Base-by-base conservation (phyloP, 1,140 invertebrate species). In the Onthophagus taurus region DNA sequence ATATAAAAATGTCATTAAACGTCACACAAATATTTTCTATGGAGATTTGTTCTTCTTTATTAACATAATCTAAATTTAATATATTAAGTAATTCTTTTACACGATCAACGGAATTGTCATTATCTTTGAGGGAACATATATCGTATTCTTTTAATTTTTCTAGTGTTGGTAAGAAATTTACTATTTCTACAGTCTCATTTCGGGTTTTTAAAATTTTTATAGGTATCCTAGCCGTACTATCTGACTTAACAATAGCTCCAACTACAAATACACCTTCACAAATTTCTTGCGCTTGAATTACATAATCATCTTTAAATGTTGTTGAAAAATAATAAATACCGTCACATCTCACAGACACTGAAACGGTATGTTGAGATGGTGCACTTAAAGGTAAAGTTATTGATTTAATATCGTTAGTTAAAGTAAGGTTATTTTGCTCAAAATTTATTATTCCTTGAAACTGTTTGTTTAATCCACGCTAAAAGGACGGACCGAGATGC, bases 1-100 rank as follows among this genome's bases (percentile, higher is more conserved):
- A 42, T 29, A 45, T 42, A 47, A 57, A 61, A 37, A 59, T 36
- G 42, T 58, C 58, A 8, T 45, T 12, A 48, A 49, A 60, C 44
- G 57, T 61, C 4, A 42, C 49, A 42, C 47, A 55, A 42, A 58
- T 51, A 35, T 42, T 46, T 39, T 49, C 38, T 21, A 51, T 44
- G 11, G 45, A 44, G 16, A 12, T 16, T 37, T 41, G 38, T 52
- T 61, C 55, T 46, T 61, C 51, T 16, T 35, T 4, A 56, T 47
- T 7, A 50, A 18, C 12, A 29, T 49, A 35, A 5, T 42, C 13
- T n/a, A 33, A 33, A 33, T 58, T 52, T 35, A 61, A 46, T 18
- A 31, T 24, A 24, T 44, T 18, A 31, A 50, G 29, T 13, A 50
- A n/a, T 29, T 21, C 31, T 30, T 48, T 43, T 36, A 47, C 31